Evolutionary conservation across 2,113 vertebrate genomes (phyloP), one percentile per base, ranked within the genome.

Genomic region (Lethenteron reissneri): DNA sequence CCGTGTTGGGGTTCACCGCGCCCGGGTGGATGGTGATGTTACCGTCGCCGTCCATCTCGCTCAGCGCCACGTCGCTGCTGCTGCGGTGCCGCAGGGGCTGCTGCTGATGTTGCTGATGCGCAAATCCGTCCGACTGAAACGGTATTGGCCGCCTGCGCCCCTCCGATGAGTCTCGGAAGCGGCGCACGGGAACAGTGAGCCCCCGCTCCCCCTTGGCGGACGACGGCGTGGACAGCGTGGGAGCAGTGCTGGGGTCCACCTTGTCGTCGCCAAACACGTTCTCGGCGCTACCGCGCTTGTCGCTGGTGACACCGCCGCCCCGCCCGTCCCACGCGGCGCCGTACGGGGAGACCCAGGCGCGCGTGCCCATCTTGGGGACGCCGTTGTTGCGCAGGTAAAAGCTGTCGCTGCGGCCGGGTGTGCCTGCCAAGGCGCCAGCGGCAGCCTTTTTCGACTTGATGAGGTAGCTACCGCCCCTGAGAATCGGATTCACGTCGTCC

Each of bases 21-120:
- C n/a, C 64, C 10, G 64, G 25, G n/a, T 25, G n/a, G 25, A 25
- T 17, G 25, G 25, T 11, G 64, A n/a, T 9, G 10, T 83, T 84
- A 79, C 90, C 88, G 81, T 95, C 90, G 0, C 87, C 79, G 75
- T 97, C 94, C 1, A 95, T 90, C 77, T 97, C 94, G 8, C 94
- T 97, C 77, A 97, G 95, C 70, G 94, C 95, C 70, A 97, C 90
- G 21, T 95, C 90, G 1, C 94, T 97, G 78, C 95, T 97, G 80
- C 91, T 95, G 74, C 94, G 84, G 58, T 97, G 94, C 5, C 92
- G 80, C 76, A 97, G 89, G 3, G 92, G 90, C 77, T 95, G 85
- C 10, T 68, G 64, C 41, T 41, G 41, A 41, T 41, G 41, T 3
- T 41, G 41, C 41, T 41, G 41, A 41, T 41, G 41, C 11, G 25